Conservation (phyloP, 2,888 invertebrate species). For the Terebella lapidaria region DNA sequence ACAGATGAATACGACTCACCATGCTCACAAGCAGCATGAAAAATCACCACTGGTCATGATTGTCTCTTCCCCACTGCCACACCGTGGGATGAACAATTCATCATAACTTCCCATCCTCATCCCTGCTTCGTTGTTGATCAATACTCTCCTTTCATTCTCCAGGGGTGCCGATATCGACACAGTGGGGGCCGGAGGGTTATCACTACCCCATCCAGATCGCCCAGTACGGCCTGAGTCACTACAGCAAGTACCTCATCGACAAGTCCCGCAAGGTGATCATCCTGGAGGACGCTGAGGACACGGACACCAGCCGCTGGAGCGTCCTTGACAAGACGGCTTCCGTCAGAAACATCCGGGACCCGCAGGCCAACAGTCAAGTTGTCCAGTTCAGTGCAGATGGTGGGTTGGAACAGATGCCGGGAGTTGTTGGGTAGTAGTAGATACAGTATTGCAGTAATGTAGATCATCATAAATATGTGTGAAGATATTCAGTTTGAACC, state of each 20-base stretch:
- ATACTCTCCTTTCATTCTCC: too few species aligned
- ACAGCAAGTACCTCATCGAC: conserved; percentile 87
- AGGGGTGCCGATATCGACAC: conserved; percentile 54
- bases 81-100: too few species aligned
- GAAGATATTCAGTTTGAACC: too few species aligned
- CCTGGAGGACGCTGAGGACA: conserved; percentile 70
- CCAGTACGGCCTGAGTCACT: conserved; percentile 95
- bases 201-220: conserved; percentile 98
- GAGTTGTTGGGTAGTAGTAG: too few species aligned
- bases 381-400: conserved; percentile 68
- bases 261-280: conserved; percentile 70
- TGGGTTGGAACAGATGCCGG: conserved; percentile 15
- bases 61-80: too few species aligned
- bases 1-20: too few species aligned
- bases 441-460: background rate
- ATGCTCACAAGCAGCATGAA: too few species aligned
- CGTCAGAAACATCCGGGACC: conserved; percentile 51
- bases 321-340: conserved; percentile 65
- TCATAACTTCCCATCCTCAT: too few species aligned
- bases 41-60: too few species aligned
- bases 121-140: too few species aligned
- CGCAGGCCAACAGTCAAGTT: conserved; percentile 6
- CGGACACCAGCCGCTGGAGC: conserved; percentile 59
- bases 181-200: conserved; percentile 91
- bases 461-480: too few species aligned